Conservation (phyloP, 2,797 vertebrate species). For the Lepus oiostolus region DNA sequence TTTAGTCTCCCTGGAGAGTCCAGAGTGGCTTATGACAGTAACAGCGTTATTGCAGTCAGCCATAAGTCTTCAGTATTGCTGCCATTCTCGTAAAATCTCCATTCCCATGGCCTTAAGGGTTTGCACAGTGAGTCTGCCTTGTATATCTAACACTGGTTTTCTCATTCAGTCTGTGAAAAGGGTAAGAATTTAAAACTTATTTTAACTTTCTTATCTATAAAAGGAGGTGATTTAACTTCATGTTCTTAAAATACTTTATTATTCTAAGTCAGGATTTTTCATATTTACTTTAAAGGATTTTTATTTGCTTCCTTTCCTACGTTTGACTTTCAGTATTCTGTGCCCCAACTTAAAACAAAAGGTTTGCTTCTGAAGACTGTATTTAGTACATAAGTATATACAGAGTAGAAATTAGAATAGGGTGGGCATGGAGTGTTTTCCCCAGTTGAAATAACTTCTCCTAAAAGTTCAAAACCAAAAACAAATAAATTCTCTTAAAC, state of each 20-base stretch:
- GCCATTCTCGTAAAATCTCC: not conserved
- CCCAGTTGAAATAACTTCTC: not conserved
- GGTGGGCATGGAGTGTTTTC: not conserved
- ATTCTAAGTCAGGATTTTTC: not conserved
- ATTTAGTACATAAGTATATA: not conserved
- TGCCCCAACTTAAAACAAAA: constrained; percentile 23
- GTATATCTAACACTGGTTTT: not conserved
- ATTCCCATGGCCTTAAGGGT: not conserved
- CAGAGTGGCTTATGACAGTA: constrained; percentile 48
- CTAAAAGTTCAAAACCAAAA: not conserved
- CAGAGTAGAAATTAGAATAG: not conserved
- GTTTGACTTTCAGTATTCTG: not conserved
- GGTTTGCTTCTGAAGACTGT: not conserved
- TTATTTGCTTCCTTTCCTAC: constrained; percentile 34
- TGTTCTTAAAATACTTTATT: not conserved
- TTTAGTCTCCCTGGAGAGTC: constrained; percentile 39
- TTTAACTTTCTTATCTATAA: constrained; percentile 36
- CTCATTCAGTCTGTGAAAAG: constrained; percentile 13
- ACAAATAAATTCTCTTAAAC: not conserved
- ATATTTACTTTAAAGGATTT: constrained; percentile 20
- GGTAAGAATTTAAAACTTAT: not conserved
- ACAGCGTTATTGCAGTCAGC: constrained; percentile 19
- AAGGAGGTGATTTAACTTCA: constrained; percentile 11
- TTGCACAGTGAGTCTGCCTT: not conserved
- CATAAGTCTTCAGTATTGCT: not conserved